Evolutionary conservation across 1,140 invertebrate species (phyloP).

Genomic region (Leptopilina boulardi): DNA sequence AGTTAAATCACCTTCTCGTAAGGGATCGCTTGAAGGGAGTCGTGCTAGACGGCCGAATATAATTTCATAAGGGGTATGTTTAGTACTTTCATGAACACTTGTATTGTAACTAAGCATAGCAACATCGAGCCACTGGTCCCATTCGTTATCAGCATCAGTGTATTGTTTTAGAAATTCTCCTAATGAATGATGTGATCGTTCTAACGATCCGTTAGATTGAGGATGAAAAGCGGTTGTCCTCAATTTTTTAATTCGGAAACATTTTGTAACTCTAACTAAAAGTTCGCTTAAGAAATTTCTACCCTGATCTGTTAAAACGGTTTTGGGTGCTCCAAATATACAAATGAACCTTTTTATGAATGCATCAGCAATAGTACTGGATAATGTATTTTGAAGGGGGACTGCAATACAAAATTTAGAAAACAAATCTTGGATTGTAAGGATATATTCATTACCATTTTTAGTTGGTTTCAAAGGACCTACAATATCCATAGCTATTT

Average conservation of each 20-base stretch:
- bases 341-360: constrained; percentile 50
- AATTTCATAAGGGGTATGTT: constrained; percentile 45
- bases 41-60: constrained; percentile 36
- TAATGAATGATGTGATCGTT: constrained; percentile 65
- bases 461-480: too few relatives aligned
- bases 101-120: constrained; percentile 46
- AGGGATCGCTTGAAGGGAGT: constrained; percentile 30
- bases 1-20: background rate
- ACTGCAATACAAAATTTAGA: too few relatives aligned
- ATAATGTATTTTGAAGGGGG: too few relatives aligned
- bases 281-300: constrained; percentile 53
- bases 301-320: constrained; percentile 61
- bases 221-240: constrained; percentile 70
- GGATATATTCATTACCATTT: too few relatives aligned
- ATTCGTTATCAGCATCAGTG: constrained; percentile 55
- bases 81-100: constrained; percentile 58
- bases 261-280: constrained; percentile 52
- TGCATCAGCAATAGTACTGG: constrained; percentile 34
- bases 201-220: constrained; percentile 65
- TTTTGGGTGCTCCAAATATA: constrained; percentile 55
- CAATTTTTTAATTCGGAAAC: constrained; percentile 55
- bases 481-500: too few relatives aligned
- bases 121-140: constrained; percentile 62
- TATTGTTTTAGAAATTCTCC: constrained; percentile 57
- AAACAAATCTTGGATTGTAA: too few relatives aligned